These are phyloP conservation scores for Steatornis caripensis DNA, from an alignment of 2,113 vertebrate genomes.

Conservation along the genomic window DNA sequence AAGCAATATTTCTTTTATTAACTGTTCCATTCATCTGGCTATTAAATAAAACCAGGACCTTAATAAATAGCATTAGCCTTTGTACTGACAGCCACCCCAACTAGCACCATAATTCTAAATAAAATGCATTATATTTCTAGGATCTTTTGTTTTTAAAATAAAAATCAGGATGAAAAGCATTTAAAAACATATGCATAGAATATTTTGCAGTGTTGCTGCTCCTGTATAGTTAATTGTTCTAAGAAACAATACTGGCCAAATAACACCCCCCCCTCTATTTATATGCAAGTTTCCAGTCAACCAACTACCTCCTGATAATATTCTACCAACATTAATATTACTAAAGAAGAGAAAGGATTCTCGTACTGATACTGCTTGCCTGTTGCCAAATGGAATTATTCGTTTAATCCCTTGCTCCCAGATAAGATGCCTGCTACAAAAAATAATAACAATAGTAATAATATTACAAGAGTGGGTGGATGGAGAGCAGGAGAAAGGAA, in stretches of 20 bases:
- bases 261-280: background rate
- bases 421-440: background rate
- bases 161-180: slow-evolving; percentile 59
- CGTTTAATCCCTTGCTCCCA: slow-evolving; percentile 25
- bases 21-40: slow-evolving; percentile 85
- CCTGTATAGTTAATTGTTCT: background rate
- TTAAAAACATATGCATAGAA: slow-evolving; percentile 23
- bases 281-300: background rate
- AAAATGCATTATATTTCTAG: slow-evolving; percentile 67
- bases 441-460: background rate
- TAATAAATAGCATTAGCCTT: slow-evolving; percentile 83
- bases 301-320: background rate
- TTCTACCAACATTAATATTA: slow-evolving; percentile 1
- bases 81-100: slow-evolving; percentile 79
- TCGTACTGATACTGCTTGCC: background rate
- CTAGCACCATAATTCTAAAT: slow-evolving; percentile 74
- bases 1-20: slow-evolving; percentile 86
- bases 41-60: slow-evolving; percentile 85
- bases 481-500: background rate
- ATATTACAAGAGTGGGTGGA: background rate
- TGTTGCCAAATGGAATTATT: background rate
- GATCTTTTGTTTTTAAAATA: slow-evolving; percentile 37
- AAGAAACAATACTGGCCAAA: background rate
- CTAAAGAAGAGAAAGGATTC: background rate
- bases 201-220: slow-evolving; percentile 12